Base-by-base conservation (phyloP, 2,113 vertebrate genomes). In the Aviceda subcristata region DNA sequence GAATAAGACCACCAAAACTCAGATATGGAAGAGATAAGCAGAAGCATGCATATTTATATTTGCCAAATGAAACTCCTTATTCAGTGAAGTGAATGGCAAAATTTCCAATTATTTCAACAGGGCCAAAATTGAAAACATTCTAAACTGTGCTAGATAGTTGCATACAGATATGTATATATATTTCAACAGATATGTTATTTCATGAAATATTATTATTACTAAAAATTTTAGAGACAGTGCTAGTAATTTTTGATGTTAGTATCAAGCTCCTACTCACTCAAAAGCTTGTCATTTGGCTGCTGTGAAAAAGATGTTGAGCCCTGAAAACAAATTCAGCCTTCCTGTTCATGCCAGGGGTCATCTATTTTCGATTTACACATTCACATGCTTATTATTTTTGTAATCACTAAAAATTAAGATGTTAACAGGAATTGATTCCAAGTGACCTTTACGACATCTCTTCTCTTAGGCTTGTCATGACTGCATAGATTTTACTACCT, bases 381-480 rank as follows among this genome's bases (percentile, higher is more conserved):
- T 66, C 22, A 79, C 10, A 43, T 60, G 24, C 3, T 50, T 78
- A 57, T 83, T 83, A 30, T n/a, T 90, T 93, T 79, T 56, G 30
- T 7, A 18, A 79, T 63, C 2, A 4, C 13, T 66, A 68, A 69
- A 76, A 91, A 77, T 46, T 55, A 81, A 46, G 38, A 23, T 60
- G 15, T 17, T 78, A 71, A 59, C 23, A 63, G 20, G 14, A 80
- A 78, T 29, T 46, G 26, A 92, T 89, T 94, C 27, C 46, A 84
- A 34, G 81, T 5, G 1, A 77, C 9, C 20, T 76, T 91, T 63
- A 21, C 0, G 0, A 29, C 7, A 26, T 6, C 4, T 67, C 20
- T 66, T 71, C 16, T 69, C 8, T 78, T 60, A 30, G 7, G 5
- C 22, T 87, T 73, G 39, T 51, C 15, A 41, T 71, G 41, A 55